phyloP scores from a whole-genome alignment of 2,888 invertebrate genomes.

The Drosophila macrothrix region DNA sequence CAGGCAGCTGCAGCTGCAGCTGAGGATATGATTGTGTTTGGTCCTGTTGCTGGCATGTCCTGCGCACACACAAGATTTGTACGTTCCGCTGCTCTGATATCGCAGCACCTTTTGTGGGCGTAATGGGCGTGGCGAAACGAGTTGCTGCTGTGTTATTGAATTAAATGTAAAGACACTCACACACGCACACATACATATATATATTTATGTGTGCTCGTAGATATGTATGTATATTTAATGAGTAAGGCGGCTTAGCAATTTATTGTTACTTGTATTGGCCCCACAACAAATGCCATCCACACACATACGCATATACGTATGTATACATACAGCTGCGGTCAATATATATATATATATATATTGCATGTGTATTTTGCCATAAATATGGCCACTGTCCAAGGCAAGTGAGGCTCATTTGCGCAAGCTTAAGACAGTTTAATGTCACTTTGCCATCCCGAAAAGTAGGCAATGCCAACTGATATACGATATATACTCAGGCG shows the following conservation, averaged over 20 bases:
- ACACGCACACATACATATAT: not conserved
- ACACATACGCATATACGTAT: not conserved
- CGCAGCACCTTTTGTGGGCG: slow-evolving; percentile 47
- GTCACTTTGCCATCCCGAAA: slow-evolving; percentile 26
- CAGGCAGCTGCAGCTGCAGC: slow-evolving; percentile 33
- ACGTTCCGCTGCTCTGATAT: slow-evolving; percentile 23
- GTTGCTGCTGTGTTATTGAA: slow-evolving; percentile 72
- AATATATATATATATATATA: not conserved
- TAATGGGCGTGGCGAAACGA: slow-evolving; percentile 53
- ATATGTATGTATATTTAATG: slow-evolving; percentile 55
- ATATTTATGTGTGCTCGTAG: not conserved
- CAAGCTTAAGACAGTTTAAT: slow-evolving; percentile 53
- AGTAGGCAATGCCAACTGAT: slow-evolving; percentile 11
- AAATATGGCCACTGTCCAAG: slow-evolving; percentile 29
- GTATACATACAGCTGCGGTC: not conserved
- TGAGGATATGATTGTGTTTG: slow-evolving; percentile 13
- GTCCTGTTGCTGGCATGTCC: slow-evolving; percentile 22
- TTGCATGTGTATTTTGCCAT: slow-evolving; percentile 23
- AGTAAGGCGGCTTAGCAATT: slow-evolving; percentile 64
- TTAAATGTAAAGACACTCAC: slow-evolving; percentile 55
- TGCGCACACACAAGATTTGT: slow-evolving; percentile 32
- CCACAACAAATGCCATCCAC: slow-evolving; percentile 8
- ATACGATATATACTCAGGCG: slow-evolving; percentile 17
- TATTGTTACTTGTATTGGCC: slow-evolving; percentile 50
- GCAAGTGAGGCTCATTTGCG: slow-evolving; percentile 41